These are phyloP conservation scores for Strix uralensis DNA, from an alignment of 2,113 vertebrate genomes.

Conservation along the genomic window DNA sequence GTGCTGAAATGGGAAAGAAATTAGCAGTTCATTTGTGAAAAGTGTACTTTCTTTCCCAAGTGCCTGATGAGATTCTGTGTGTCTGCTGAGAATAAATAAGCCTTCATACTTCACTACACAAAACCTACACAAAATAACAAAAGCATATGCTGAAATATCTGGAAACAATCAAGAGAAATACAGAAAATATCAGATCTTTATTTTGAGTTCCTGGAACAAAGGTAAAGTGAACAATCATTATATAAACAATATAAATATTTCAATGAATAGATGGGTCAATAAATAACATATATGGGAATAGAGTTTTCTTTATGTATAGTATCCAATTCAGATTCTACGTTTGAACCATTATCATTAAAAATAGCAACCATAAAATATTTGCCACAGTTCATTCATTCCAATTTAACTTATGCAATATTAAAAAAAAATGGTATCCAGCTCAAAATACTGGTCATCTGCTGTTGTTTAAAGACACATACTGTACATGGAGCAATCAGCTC, in stretches of 20 bases:
- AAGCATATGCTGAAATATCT: neutral
- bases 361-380: neutral
- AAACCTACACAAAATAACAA: neutral
- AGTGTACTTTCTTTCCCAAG: neutral
- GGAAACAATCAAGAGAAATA: slow-evolving; percentile 14
- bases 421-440: neutral
- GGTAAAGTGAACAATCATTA: neutral
- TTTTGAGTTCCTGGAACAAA: neutral
- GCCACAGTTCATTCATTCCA: neutral
- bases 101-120: neutral
- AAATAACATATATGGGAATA: neutral
- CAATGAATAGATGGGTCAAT: neutral
- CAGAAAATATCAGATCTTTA: neutral
- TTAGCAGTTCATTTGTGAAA: slow-evolving; percentile 40
- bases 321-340: neutral
- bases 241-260: neutral
- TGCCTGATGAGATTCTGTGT: neutral
- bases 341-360: neutral
- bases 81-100: slow-evolving; percentile 18
- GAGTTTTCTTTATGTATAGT: neutral
- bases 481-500: neutral
- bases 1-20: slow-evolving; percentile 62
- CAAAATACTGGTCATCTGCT: neutral
- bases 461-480: neutral
- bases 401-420: neutral